A percentile compares a stretch with the other conserved stretches of the same genome.
Conservation (phyloP, 1,140 invertebrate genomes). For the Stegodyphus mimosarum region DNA sequence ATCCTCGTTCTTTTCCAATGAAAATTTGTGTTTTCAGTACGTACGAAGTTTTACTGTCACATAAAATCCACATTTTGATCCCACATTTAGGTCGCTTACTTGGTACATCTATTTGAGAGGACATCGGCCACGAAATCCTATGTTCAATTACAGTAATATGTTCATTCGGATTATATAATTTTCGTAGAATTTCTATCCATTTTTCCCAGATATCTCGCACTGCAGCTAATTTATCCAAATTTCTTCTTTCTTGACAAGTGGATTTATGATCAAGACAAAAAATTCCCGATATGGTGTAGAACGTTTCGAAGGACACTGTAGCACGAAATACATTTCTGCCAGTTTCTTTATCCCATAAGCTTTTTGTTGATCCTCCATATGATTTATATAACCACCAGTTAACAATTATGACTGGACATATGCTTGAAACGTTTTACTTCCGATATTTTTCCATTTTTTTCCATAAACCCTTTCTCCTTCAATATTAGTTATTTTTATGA, state of each 20-base stretch:
- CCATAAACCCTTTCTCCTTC: background rate
- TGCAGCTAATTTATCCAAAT: background rate
- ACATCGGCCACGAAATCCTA: slow-evolving; percentile 1
- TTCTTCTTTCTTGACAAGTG: no score
- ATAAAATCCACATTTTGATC: background rate
- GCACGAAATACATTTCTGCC: no score
- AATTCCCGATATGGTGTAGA: no score
- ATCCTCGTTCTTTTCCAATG: background rate
- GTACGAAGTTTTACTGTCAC: slow-evolving; percentile 9
- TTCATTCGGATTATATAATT: slow-evolving; percentile 1
- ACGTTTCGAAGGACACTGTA: no score
- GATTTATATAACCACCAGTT: background rate
- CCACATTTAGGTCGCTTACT: background rate
- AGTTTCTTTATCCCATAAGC: background rate
- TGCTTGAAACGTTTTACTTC: background rate
- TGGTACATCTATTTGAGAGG: background rate
- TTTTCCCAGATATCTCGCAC: background rate
- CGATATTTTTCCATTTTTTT: background rate
- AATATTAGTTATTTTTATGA: background rate
- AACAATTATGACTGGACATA: background rate
- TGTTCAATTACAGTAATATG: background rate
- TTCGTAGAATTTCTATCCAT: background rate
- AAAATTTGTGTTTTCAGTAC: background rate
- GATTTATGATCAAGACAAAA: no score
- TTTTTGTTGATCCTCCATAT: background rate